These are phyloP conservation scores for Pedionomus torquatus DNA, from an alignment of 2,113 vertebrate genomes.

Conservation along the genomic window DNA sequence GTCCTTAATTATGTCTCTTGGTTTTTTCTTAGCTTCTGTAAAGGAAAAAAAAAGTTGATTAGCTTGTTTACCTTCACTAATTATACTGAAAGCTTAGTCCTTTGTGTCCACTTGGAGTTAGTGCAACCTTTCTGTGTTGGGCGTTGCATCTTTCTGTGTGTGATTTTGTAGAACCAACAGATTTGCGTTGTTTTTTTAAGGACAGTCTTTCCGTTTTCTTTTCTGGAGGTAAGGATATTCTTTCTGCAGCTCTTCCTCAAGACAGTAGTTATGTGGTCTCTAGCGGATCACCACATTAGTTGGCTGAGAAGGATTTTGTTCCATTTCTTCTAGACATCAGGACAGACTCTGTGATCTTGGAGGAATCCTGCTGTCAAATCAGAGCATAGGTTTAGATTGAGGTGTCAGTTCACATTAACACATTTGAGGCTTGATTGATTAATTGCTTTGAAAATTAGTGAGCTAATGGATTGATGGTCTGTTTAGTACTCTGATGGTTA, in stretches of 20 bases:
- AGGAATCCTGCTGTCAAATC: slow-evolving; percentile 21
- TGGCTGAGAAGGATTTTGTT: neutral
- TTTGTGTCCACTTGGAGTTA: neutral
- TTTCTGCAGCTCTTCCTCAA: neutral
- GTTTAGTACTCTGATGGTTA: neutral
- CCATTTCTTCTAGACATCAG: neutral
- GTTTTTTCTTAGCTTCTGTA: neutral
- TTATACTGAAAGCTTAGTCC: neutral
- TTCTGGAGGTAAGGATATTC: neutral
- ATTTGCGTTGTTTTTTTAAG: neutral
- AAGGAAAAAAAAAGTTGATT: neutral
- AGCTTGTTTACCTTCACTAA: neutral
- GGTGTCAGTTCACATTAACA: neutral
- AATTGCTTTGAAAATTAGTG: slow-evolving; percentile 24
- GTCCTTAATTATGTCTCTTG: neutral
- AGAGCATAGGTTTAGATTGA: neutral
- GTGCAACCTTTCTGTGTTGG: neutral
- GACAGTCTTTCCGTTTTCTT: neutral
- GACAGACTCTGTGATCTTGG: neutral
- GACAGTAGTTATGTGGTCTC: neutral
- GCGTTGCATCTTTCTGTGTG: neutral
- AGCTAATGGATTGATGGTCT: neutral
- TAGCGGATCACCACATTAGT: neutral
- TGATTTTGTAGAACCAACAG: neutral
- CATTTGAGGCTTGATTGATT: neutral